Conservation (phyloP, 2,113 vertebrate species). For the Anas platyrhynchos region DNA sequence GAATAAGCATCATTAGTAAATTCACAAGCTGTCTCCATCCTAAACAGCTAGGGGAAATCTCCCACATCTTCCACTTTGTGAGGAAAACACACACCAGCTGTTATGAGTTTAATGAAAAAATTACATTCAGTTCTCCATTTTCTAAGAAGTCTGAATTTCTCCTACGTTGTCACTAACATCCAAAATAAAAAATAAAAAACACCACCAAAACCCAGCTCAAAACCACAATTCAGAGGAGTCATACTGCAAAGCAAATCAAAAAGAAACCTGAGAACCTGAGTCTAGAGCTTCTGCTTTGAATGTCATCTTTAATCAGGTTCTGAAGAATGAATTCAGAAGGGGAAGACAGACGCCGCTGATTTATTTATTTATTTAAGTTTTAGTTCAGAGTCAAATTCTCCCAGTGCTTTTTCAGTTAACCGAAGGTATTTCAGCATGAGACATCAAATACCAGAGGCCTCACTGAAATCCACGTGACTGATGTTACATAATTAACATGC, state of each 20-base stretch:
- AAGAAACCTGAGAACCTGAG: background rate
- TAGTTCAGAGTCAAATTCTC: background rate
- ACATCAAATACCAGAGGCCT: constrained; percentile 7
- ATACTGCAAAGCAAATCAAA: background rate
- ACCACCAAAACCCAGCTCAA: background rate
- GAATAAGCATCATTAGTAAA: background rate
- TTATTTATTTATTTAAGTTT: constrained; percentile 25
- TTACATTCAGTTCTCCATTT: background rate
- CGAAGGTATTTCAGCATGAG: constrained; percentile 2
- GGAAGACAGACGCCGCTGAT: background rate
- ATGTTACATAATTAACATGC: background rate
- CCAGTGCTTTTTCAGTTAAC: background rate
- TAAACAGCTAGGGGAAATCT: rapidly evolving
- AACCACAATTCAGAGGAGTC: background rate
- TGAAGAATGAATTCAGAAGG: background rate
- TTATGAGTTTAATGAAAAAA: background rate
- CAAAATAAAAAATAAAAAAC: background rate
- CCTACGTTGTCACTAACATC: constrained; percentile 3
- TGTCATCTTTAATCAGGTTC: constrained; percentile 27
- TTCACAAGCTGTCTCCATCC: background rate
- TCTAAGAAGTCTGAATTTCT: constrained; percentile 9
- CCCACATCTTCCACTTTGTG: background rate
- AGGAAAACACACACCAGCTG: constrained; percentile 10
- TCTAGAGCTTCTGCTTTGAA: constrained; percentile 3
- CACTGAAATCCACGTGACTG: background rate